Conservation (phyloP, 2,113 vertebrate genomes). For the Dascyllus trimaculatus region DNA sequence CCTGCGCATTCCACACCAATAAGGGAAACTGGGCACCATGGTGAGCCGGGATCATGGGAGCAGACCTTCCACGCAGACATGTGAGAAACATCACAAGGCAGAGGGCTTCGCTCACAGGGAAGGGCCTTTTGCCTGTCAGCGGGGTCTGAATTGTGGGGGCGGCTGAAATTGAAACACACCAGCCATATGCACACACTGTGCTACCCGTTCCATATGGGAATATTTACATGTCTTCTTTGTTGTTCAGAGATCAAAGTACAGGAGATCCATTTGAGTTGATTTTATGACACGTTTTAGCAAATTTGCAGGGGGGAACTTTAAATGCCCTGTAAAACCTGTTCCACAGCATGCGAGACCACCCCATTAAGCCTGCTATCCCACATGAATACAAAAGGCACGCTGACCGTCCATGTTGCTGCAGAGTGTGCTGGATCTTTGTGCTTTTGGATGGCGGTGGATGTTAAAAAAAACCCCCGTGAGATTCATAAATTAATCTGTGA, state of each 20-base stretch:
- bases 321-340: slow-evolving; percentile 70
- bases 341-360: slow-evolving; percentile 54
- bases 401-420: not conserved
- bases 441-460: not conserved
- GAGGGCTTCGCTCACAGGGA: slow-evolving; percentile 46
- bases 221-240: slow-evolving; percentile 75
- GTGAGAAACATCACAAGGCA: slow-evolving; percentile 73
- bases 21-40: slow-evolving; percentile 50
- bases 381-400: slow-evolving; percentile 19
- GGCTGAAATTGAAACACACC: slow-evolving; percentile 37
- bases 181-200: slow-evolving; percentile 69
- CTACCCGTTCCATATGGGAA: slow-evolving; percentile 74
- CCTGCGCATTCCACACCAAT: slow-evolving; percentile 49
- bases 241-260: slow-evolving; percentile 71
- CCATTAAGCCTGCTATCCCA: slow-evolving; percentile 53
- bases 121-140: slow-evolving; percentile 71
- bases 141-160: slow-evolving; percentile 58
- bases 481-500: slow-evolving; percentile 1
- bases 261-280: slow-evolving; percentile 71
- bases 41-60: slow-evolving; percentile 54
- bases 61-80: slow-evolving; percentile 56
- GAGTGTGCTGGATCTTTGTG: not conserved
- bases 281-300: slow-evolving; percentile 79
- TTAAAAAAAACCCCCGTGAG: slow-evolving; percentile 6
- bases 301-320: slow-evolving; percentile 70